Evolutionary conservation across 1,140 invertebrate genomes (phyloP), one percentile per base, ranked within the genome.

Genomic region (Cylas formicarius): DNA sequence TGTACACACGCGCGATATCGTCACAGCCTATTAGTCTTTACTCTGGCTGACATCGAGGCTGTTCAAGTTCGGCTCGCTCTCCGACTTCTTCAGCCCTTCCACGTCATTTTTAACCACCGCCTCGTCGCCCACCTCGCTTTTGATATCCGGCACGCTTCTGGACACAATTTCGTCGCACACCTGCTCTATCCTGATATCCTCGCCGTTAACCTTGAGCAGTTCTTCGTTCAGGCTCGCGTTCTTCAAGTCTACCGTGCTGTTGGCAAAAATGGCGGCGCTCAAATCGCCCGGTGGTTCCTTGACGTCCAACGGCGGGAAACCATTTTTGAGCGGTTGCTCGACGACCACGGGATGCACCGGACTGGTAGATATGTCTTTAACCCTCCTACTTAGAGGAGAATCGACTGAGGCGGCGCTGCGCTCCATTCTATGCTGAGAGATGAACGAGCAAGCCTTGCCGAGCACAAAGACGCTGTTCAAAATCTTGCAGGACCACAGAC

Each of bases 401-500:
- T 52, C 27, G 5, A 33, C 43, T 48, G 10, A 48, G 22, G 1
- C 60, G 62, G 39, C 44, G 6, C 54, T 68, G 48, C 74, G 74
- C 17, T 81, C 75, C 43, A 69, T 73, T 50, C 80, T 74, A 60
- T 90, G 83, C 33, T 82, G 77, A 21, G 79, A 70, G 55, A 95
- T 92, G 17, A 92, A 68, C 57, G 87, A 78, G 61, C 89, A 91
- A 0, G 91, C 90, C 71, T 81, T 82, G 0, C 92, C 91, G 26
- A 97, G 68, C 10, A 97, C 81, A 10, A 91, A 73, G 11, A 97
- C 78, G 45, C 86, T 93, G 49, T 85, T 86, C 4, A 93, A 71
- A 10, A 97, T 75, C 54, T 93, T 81, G 46, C 91, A 72, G 1
- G 86, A 78, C 41, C 88, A 70, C 10, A 97, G 68, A 58, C 86